Base-by-base conservation (phyloP, 2,888 invertebrate genomes). In the Eutolmus rufibarbis region DNA sequence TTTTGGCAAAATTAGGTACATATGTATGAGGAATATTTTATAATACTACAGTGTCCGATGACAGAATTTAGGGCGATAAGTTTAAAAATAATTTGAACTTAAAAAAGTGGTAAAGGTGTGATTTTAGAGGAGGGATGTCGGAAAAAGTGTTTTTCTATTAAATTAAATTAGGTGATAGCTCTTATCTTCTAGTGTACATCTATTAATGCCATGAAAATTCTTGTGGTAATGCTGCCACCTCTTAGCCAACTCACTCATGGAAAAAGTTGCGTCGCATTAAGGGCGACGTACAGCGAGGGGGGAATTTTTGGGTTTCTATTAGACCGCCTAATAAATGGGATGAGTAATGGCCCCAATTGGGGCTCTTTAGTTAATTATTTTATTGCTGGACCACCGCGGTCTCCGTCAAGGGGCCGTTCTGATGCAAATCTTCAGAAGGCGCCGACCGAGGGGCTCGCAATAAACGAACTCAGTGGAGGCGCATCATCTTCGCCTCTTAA, bases 401-500 rank as follows among this genome's bases (percentile, higher is more conserved):
- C 66, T 57, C 23, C 5, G 57, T 23, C 57, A 23, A 9, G 1
- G 57, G 8, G 2, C 19, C 57, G 8, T 23, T 5, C 57, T 28
- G 28, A 28, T 66, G 66, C 19, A 66, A 66, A 28, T 23, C 66
- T 66, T 66, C 66, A 66, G 23, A 66, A 28, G 66, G 28, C 28
- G 66, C 66, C 66, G 66, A 66, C 66, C 66, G 28, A 66, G 23
- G 19, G 23, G 66, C 19, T 66, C 66, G 9, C 23, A 66, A 66
- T 66, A 66, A 66, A 66, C 28, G 66, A 28, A 84, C 43, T 9
- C 43, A 43, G 14, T 31, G 28, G 23, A 37, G 28, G 37, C 43
- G 43, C 74, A 78, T 78, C 76, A 43, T 86, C 19, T 78, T 78
- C 77, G 77, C 78, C 77, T 66, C 37, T 86, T 78, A 78, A 86